phyloP scores from a whole-genome alignment of 2,113 vertebrate genomes.

The Peromyscus californicus region DNA sequence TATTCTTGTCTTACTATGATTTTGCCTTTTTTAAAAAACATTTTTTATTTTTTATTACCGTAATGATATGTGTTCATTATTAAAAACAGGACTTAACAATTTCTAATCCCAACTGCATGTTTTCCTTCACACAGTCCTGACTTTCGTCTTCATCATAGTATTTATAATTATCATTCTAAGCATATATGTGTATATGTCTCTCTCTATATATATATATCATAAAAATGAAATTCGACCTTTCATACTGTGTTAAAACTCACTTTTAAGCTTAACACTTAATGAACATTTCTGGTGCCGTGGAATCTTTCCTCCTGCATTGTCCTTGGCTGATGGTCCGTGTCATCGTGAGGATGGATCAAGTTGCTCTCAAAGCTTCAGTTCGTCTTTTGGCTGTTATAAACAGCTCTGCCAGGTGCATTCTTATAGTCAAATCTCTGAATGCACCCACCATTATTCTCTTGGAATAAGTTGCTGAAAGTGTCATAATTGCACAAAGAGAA shows the following conservation, averaged over 20 bases:
- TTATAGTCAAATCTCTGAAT: not conserved
- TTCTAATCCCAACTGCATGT: not conserved
- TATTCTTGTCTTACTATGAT: constrained; percentile 22
- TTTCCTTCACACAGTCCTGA: not conserved
- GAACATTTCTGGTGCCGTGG: not conserved
- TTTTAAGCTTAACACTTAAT: constrained; percentile 24
- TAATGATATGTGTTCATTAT: not conserved
- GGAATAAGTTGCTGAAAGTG: constrained; percentile 32
- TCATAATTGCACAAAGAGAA: constrained; percentile 10
- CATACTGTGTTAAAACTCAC: not conserved
- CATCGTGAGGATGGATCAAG: not conserved
- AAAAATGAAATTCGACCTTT: constrained; percentile 33
- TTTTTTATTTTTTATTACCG: constrained; percentile 11
- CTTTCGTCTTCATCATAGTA: not conserved
- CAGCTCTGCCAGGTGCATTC: not conserved
- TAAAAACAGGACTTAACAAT: not conserved
- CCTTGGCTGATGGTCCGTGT: constrained; percentile 41
- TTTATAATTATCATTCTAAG: constrained; percentile 17
- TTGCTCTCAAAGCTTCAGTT: not conserved
- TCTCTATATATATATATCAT: not conserved
- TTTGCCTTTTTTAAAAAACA: constrained; percentile 28
- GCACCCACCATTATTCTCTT: constrained; percentile 19
- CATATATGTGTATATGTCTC: not conserved
- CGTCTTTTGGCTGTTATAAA: not conserved
- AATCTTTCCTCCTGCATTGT: not conserved